These are phyloP conservation scores for Borostomias antarcticus DNA, from an alignment of 2,797 vertebrate species.

Conservation along the genomic window DNA sequence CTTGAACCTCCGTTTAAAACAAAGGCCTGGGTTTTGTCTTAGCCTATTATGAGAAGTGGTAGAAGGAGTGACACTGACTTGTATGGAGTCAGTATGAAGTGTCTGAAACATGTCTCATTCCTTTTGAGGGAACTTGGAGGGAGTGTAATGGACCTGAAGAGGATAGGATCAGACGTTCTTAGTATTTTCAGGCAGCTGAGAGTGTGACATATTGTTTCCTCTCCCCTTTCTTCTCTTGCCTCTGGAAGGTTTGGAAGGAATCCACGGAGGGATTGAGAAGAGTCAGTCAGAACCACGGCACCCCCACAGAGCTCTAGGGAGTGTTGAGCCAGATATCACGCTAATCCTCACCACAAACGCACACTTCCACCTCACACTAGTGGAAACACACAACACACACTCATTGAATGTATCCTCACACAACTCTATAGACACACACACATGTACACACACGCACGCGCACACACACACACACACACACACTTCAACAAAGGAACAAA, in stretches of 20 bases:
- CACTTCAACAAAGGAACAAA: background rate
- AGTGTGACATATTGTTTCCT: slow-evolving; percentile 47
- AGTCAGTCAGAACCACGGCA: slow-evolving; percentile 25
- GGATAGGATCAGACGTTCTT: slow-evolving; percentile 34
- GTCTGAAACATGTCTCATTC: slow-evolving; percentile 44
- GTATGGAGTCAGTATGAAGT: slow-evolving; percentile 39
- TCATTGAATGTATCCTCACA: slow-evolving; percentile 7
- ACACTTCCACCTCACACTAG: slow-evolving; percentile 29
- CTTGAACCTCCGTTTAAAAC: slow-evolving; percentile 65
- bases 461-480: background rate
- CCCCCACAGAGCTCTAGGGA: slow-evolving; percentile 20
- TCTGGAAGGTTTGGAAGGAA: slow-evolving; percentile 22
- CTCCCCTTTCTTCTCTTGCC: slow-evolving; percentile 21
- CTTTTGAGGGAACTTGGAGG: slow-evolving; percentile 22
- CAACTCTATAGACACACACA: slow-evolving; percentile 6
- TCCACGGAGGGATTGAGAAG: slow-evolving; percentile 25
- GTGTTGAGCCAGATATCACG: slow-evolving; percentile 34
- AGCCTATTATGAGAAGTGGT: slow-evolving; percentile 55
- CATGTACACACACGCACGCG: background rate
- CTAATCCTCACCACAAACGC: slow-evolving; percentile 8
- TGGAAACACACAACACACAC: slow-evolving; percentile 1
- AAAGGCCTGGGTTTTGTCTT: slow-evolving; percentile 63
- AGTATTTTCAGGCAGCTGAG: slow-evolving; percentile 27
- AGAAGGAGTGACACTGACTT: slow-evolving; percentile 51
- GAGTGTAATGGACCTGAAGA: slow-evolving; percentile 18